phyloP scores from a whole-genome alignment of 2,113 vertebrate genomes.

The Azemiops feae region DNA sequence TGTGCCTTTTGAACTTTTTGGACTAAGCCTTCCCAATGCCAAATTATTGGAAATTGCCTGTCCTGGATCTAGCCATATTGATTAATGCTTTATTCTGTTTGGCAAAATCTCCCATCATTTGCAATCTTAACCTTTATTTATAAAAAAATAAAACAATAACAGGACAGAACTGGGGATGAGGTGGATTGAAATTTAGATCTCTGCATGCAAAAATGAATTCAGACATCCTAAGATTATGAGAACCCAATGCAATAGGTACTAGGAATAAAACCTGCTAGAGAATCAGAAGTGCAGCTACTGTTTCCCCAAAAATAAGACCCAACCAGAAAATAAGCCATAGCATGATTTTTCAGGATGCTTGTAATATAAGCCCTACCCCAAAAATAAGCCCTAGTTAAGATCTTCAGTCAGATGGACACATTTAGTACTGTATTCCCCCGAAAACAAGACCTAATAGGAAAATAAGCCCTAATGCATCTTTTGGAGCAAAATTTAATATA shows the following conservation, averaged over 20 bases:
- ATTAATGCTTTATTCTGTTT: neutral
- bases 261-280: neutral
- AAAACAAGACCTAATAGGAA: too few species aligned
- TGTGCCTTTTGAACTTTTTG: neutral
- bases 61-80: neutral
- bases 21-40: neutral
- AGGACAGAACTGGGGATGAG: neutral
- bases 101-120: neutral
- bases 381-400: too few species aligned
- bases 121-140: neutral
- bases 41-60: neutral
- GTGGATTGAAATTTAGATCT: neutral
- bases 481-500: too few species aligned
- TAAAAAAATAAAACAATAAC: neutral
- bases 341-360: too few species aligned
- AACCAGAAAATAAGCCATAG: too few species aligned
- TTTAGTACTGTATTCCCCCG: too few species aligned
- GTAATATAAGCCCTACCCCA: too few species aligned
- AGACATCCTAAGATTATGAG: neutral
- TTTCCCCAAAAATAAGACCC: too few species aligned
- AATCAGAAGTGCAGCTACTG: neutral
- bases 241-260: neutral
- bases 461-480: too few species aligned
- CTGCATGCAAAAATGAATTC: neutral
- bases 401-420: too few species aligned